Percentiles rank a stretch among this genome's conserved stretches.
These are phyloP conservation scores for Papilio polyxenes DNA, from an alignment of 1,140 invertebrate genomes.

Conservation along the genomic window DNA sequence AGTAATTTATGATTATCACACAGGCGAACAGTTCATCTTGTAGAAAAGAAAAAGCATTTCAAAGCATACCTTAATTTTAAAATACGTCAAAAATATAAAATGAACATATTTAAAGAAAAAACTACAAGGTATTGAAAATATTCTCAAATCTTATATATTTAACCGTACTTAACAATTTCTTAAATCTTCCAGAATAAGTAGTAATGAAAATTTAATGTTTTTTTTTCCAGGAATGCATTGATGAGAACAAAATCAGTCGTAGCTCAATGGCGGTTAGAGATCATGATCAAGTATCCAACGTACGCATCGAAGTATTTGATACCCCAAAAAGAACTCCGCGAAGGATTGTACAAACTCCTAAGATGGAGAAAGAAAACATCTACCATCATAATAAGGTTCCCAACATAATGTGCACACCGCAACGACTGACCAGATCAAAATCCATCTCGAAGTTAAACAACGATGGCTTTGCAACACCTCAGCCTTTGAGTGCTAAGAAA, in stretches of 20 bases:
- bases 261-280: constrained; percentile 65
- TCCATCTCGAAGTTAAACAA: constrained; percentile 68
- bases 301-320: constrained; percentile 44
- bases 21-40: not conserved
- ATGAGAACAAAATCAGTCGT: constrained; percentile 67
- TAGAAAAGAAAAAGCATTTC: not conserved
- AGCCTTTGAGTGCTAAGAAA: constrained; percentile 65
- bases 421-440: constrained; percentile 64
- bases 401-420: constrained; percentile 61
- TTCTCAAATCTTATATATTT: not conserved
- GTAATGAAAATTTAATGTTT: constrained; percentile 17
- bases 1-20: not conserved
- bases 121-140: not conserved
- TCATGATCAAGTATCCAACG: constrained; percentile 47
- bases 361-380: constrained; percentile 69
- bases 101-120: not conserved
- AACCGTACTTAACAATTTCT: not conserved
- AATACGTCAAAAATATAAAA: not conserved
- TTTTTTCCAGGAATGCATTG: constrained; percentile 61
- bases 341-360: constrained; percentile 56
- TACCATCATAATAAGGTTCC: constrained; percentile 53
- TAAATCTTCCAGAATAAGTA: not conserved
- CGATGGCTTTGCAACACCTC: constrained; percentile 68
- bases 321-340: constrained; percentile 63
- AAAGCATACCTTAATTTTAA: not conserved